These are phyloP conservation scores for Oryzias dopingdopingensis DNA, from an alignment of 2,797 vertebrate species.

Conservation along the genomic window DNA sequence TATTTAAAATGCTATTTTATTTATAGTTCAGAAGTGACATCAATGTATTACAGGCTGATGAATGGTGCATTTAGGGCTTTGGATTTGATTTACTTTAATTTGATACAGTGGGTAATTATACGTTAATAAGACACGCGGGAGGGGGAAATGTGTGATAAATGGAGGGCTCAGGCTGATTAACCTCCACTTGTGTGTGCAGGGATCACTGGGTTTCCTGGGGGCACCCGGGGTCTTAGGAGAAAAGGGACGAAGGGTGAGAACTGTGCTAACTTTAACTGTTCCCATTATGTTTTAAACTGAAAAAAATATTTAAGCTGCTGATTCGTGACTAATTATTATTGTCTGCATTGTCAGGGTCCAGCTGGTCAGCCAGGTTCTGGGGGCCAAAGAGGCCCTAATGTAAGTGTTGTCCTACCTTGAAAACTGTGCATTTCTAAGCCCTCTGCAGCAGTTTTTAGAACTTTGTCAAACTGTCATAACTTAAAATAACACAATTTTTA, in stretches of 20 bases:
- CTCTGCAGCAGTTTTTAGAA: slow-evolving; percentile 19
- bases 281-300: background rate
- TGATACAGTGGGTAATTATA: slow-evolving; percentile 77
- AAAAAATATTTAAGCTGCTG: background rate
- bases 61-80: slow-evolving; percentile 75
- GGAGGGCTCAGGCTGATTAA: slow-evolving; percentile 69
- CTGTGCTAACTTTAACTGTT: background rate
- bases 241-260: slow-evolving; percentile 90
- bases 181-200: slow-evolving; percentile 77
- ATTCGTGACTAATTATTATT: slow-evolving; percentile 24
- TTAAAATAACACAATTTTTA: slow-evolving; percentile 26
- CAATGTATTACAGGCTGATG: slow-evolving; percentile 73
- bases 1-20: slow-evolving; percentile 73
- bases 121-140: slow-evolving; percentile 69
- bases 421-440: slow-evolving; percentile 17
- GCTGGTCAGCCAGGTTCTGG: slow-evolving; percentile 81
- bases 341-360: slow-evolving; percentile 79
- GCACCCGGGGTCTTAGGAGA: slow-evolving; percentile 81
- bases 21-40: slow-evolving; percentile 76
- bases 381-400: slow-evolving; percentile 86
- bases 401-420: slow-evolving; percentile 63
- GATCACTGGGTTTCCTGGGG: slow-evolving; percentile 85
- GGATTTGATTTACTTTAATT: slow-evolving; percentile 74
- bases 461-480: slow-evolving; percentile 25
- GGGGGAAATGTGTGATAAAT: slow-evolving; percentile 66